Base-by-base conservation (phyloP, 2,797 vertebrate species). In the Gila robusta region DNA sequence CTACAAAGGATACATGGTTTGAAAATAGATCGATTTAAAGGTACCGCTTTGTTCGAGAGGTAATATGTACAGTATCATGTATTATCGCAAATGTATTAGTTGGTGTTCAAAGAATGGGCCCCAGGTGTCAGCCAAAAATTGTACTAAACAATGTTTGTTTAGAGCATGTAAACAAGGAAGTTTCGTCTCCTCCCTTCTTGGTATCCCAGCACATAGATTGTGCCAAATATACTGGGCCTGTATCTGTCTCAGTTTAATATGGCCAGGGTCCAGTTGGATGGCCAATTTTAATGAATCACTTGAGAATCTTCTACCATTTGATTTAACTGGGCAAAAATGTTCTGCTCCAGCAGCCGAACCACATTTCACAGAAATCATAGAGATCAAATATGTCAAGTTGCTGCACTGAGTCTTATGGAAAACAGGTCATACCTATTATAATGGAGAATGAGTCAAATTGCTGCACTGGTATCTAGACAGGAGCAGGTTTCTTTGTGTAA, bases 351-450 rank as follows among this genome's bases (percentile, higher is more conserved):
- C 77, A 79, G 84, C n/a, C 84, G 76, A 87, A 85, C 86, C 80
- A 86, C 86, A 76, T 76, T 76, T 87, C 82, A 80, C 86, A 89
- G 79, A 88, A 86, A 89, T 86, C 83, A 78, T 72, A 83, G 82
- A 83, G 82, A 85, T 88, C 87, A 87, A 86, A 89, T 81, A 77
- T 85, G 84, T 85, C 83, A 80, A 87, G 87, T 86, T 88, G 78
- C 82, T 59, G 88, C 85, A 88, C 82, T 88, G 87, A 88, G 85
- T 80, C 82, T 71, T 86, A 89, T 89, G 81, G 84, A 84, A 78
- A 85, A 74, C 81, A 88, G 90, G 90, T 87, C 86, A 77, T 71
- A 84, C 71, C 89, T 89, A 83, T 87, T 88, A 89, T 88, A 87
- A 89, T 88, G 74, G 76, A 83, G 83, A 83, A 80, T 72, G 69